A percentile compares a stretch with the other conserved stretches of the same genome.
Evolutionary conservation across 2,113 vertebrate genomes (phyloP).

Genomic region (Neofelis nebulosa): DNA sequence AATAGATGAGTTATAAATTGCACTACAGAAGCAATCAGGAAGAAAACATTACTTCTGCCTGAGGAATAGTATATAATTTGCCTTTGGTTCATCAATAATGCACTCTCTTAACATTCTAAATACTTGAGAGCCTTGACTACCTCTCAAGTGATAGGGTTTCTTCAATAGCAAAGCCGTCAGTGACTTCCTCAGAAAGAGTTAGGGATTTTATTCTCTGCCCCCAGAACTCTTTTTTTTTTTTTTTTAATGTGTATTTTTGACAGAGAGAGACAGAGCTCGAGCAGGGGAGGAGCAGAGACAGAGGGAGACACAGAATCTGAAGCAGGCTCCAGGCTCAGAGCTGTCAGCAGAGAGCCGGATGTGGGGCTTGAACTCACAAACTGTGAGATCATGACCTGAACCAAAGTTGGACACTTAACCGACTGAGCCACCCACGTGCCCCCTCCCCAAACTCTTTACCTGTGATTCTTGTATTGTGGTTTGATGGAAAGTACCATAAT

Average conservation of each 20-base stretch:
- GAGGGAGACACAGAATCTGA: too few relatives aligned
- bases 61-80: neutral
- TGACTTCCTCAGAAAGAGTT: neutral
- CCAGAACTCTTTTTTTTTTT: too few relatives aligned
- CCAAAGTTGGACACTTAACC: too few relatives aligned
- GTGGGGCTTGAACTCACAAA: too few relatives aligned
- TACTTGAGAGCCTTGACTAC: neutral
- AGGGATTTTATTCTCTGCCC: neutral
- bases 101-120: neutral
- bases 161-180: neutral
- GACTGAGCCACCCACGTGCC: too few relatives aligned
- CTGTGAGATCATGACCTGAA: too few relatives aligned
- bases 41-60: neutral
- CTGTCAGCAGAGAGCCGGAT: too few relatives aligned
- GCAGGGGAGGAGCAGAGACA: too few relatives aligned
- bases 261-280: too few relatives aligned
- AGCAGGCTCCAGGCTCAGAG: too few relatives aligned
- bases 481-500: neutral
- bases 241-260: too few relatives aligned
- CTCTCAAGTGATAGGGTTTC: neutral
- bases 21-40: neutral
- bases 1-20: neutral
- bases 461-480: neutral
- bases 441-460: neutral
- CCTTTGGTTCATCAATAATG: neutral